Base-by-base conservation (phyloP, 2,797 vertebrate species). In the Ceryle rudis region DNA sequence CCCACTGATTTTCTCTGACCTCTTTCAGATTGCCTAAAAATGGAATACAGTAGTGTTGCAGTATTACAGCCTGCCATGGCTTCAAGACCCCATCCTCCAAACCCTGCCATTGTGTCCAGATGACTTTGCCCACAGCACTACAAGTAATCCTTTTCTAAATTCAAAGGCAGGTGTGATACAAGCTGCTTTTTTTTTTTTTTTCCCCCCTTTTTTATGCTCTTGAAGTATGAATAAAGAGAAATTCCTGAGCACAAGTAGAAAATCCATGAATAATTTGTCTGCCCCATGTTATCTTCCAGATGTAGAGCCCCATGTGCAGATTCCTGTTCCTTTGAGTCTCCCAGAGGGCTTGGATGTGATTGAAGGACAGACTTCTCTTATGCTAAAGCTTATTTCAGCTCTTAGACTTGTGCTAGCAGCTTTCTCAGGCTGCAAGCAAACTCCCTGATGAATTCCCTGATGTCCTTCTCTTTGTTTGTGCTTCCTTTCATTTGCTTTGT, bases 201-300 rank as follows among this genome's bases (percentile, higher is more conserved):
- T 18, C 8, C 39, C 41, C 14, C 8, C 25, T 35, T 86, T 58
- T 64, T 46, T 60, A 37, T 81, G 61, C 55, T 91, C 67, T 74
- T 97, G 79, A 62, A 31, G 70, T 87, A 84, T 25, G 87, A 94
- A 96, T 81, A 96, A 96, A 96, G 78, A 97, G 86, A 95, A 92
- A 98, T 96, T 97, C 96, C 88, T 88, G 60, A n/a, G 81, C 72
- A 90, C 84, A 86, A 93, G 91, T 49, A 94, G 92, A 86, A 87
- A 97, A 96, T 21, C 80, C 82, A 72, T 85, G 71, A 95, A 97
- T 97, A 97, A 98, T 98, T 98, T 92, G 97, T 94, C 58, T 65
- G 10, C 3, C 72, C 66, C 16, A 3, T 71, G 93, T 87, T 79
- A 14, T 90, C 87, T 96, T 97, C 97, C 97, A 98, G 97, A 95